phyloP scores from a whole-genome alignment of 2,113 vertebrate genomes.

The Alethe castanea region DNA sequence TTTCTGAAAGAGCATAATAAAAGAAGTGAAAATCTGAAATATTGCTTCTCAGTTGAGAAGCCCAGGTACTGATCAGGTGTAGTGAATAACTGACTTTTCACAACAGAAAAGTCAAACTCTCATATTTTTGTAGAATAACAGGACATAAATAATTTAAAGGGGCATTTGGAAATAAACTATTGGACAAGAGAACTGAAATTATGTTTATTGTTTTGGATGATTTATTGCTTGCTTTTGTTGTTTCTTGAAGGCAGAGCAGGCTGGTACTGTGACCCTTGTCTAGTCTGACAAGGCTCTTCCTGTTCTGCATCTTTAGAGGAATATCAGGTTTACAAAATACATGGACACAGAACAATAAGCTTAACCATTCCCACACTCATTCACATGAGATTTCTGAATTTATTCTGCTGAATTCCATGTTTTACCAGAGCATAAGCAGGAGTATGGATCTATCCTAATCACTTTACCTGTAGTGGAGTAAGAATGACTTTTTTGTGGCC shows the following conservation, averaged over 20 bases:
- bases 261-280: not conserved
- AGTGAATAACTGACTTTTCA: slow-evolving; percentile 15
- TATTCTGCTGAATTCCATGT: not conserved
- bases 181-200: slow-evolving; percentile 1
- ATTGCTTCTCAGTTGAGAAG: not conserved
- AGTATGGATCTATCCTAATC: slow-evolving; percentile 13
- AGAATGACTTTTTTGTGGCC: not conserved
- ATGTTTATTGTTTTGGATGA: not conserved
- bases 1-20: not conserved
- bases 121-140: slow-evolving; percentile 12
- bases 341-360: not conserved
- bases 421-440: not conserved
- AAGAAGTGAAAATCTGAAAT: not conserved
- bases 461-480: not conserved
- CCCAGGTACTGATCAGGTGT: not conserved
- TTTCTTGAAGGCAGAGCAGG: not conserved
- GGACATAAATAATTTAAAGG: not conserved
- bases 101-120: not conserved
- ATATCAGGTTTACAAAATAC: not conserved
- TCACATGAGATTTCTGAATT: not conserved
- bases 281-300: not conserved
- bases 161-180: slow-evolving; percentile 29
- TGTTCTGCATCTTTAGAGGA: not conserved
- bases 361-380: not conserved
- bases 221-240: slow-evolving; percentile 8